These are phyloP conservation scores for Criorhina ranunculi DNA, from an alignment of 2,888 invertebrate genomes.

Conservation along the genomic window DNA sequence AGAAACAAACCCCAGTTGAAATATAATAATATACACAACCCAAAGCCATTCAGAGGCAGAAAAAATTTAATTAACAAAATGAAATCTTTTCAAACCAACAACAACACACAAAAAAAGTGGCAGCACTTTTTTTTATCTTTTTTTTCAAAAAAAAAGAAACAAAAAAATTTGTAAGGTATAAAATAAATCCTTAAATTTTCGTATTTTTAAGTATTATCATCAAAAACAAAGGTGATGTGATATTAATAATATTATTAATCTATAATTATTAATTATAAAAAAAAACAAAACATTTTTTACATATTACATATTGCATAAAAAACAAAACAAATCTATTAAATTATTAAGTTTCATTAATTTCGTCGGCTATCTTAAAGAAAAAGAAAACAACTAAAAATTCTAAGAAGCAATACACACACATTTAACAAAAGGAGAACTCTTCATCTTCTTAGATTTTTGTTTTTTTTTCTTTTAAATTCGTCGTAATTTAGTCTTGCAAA, in stretches of 20 bases:
- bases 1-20: constrained; percentile 62
- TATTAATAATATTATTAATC: constrained; percentile 81
- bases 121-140: constrained; percentile 59
- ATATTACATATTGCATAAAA: constrained; percentile 77
- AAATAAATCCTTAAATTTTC: constrained; percentile 75
- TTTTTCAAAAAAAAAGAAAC: constrained; percentile 27
- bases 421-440: constrained; percentile 63
- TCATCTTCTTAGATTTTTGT: constrained; percentile 58
- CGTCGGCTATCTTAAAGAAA: constrained; percentile 62
- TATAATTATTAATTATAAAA: constrained; percentile 74
- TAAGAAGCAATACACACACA: constrained; percentile 76
- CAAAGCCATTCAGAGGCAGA: constrained; percentile 77
- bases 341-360: constrained; percentile 76
- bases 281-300: constrained; percentile 68
- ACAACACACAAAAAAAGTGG: constrained; percentile 65
- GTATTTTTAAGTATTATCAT: constrained; percentile 78
- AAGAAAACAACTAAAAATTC: constrained; percentile 60
- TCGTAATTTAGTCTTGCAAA: constrained; percentile 64
- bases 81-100: constrained; percentile 66
- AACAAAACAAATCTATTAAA: constrained; percentile 72
- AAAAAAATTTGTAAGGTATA: constrained; percentile 66
- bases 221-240: constrained; percentile 84
- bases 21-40: constrained; percentile 52
- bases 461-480: constrained; percentile 57
- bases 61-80: constrained; percentile 63